Evolutionary conservation across 2,888 invertebrate genomes (phyloP), one percentile per base, ranked within the genome.

Genomic region (Therioaphis trifolii): DNA sequence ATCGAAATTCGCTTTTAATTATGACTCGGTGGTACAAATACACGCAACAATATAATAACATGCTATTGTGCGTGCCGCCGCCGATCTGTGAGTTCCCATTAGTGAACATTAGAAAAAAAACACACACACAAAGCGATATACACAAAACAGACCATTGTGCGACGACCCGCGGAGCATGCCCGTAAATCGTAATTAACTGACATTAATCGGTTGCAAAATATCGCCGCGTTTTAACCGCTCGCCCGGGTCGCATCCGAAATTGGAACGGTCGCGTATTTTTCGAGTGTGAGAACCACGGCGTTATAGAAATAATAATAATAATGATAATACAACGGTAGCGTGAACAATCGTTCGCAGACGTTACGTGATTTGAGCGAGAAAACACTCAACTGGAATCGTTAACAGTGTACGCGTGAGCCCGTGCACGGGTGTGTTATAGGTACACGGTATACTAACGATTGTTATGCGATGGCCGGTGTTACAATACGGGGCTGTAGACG

Each of bases 181-280:
- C 24, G 43, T 21, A 61, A 27, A 46, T 27, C 52, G 72, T 61
- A 80, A 80, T 80, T 61, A 49, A 58, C 61, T 18, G 69, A 14
- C 72, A 72, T 82, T 74, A 82, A 82, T 82, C 63, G 63, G 29
- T 82, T 49, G 74, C 82, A 24, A 82, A 82, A 82, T 79, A 79
- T 72, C 46, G 21, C 1, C 18, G 21, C 1, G n/a, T 35, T 35
- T 21, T 29, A 46, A 61, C 76, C 24, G 35, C 4, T 52, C 27
- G 15, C 4, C 21, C 15, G 24, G 61, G 76, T 76, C 43, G 40
- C 55, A 74, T 72, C 72, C 43, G 66, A 77, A 77, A 77, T 77
- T 66, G 77, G 66, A 77, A 77, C 77, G 35, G 18, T 12, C 27
- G 27, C 12, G 4, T 63, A 5, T n/a, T 29, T 74, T 27, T 61